These are phyloP conservation scores for Zeus faber DNA, from an alignment of 2,113 vertebrate genomes.

Conservation along the genomic window DNA sequence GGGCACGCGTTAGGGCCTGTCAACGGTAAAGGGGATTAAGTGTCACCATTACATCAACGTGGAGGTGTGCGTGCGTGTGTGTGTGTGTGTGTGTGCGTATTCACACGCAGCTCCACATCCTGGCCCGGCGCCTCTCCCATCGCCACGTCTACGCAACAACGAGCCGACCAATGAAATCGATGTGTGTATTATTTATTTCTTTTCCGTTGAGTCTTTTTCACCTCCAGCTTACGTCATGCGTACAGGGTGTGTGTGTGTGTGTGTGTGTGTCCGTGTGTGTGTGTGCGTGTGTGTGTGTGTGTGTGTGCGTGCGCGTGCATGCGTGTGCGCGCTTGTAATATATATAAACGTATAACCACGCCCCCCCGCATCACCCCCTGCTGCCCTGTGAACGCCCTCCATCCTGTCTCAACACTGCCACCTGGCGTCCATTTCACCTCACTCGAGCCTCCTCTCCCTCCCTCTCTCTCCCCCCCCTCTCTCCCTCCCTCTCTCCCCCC, in stretches of 20 bases:
- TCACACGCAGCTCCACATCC: constrained; percentile 8
- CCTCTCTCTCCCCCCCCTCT: background rate
- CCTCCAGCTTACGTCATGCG: constrained; percentile 11
- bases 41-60: constrained; percentile 40
- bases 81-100: constrained; percentile 11
- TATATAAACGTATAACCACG: constrained; percentile 2
- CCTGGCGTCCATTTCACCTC: background rate
- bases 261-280: too few relatives aligned
- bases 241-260: too few relatives aligned
- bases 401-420: constrained; percentile 59
- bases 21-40: constrained; percentile 25
- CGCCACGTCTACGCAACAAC: constrained; percentile 19
- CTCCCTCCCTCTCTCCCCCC: background rate
- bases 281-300: background rate
- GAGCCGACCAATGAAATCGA: constrained; percentile 35
- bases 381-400: background rate
- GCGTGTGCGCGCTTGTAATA: background rate
- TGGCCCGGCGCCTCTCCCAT: constrained; percentile 40
- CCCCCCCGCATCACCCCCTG: background rate
- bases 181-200: constrained; percentile 1
- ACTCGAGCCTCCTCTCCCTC: background rate
- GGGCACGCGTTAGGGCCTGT: background rate
- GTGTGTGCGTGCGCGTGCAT: too few relatives aligned
- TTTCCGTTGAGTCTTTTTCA: background rate
- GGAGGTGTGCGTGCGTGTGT: constrained; percentile 11